Evolutionary conservation across 2,113 vertebrate species (phyloP).

Genomic region (Cryptomyrus ogoouensis): DNA sequence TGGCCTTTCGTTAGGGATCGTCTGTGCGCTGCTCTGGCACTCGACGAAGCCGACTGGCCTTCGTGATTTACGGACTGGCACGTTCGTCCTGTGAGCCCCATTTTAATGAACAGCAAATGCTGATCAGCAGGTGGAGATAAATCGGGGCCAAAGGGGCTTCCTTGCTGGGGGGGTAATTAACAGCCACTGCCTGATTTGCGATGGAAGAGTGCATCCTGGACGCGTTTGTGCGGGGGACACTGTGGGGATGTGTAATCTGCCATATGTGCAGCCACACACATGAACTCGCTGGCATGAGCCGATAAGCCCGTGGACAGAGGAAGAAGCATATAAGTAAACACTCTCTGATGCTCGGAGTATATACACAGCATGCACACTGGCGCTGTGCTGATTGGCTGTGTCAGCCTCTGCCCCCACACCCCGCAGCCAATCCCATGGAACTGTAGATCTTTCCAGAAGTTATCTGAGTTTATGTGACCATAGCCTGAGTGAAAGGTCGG

Average conservation of each 20-base stretch:
- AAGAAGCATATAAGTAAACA: background rate
- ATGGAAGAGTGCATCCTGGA: slow-evolving; percentile 31
- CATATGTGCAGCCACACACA: background rate
- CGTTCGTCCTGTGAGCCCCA: slow-evolving; percentile 30
- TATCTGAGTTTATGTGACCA: background rate
- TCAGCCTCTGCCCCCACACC: background rate
- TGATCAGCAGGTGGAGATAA: slow-evolving; percentile 50
- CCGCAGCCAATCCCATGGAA: background rate
- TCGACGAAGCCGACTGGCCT: slow-evolving; percentile 20
- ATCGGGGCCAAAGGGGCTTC: slow-evolving; percentile 44
- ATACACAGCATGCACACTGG: background rate
- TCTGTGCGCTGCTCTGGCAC: background rate
- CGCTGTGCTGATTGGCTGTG: background rate
- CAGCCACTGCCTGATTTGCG: slow-evolving; percentile 46
- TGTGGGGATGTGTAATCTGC: background rate
- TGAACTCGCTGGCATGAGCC: background rate
- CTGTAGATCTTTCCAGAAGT: background rate
- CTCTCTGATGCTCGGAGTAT: background rate
- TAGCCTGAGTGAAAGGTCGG: background rate
- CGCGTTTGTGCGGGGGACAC: background rate
- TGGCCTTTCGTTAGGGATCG: background rate
- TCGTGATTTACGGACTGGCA: slow-evolving; percentile 40
- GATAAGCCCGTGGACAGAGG: background rate
- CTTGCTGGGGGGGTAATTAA: slow-evolving; percentile 48
- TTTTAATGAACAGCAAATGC: slow-evolving; percentile 53